These are phyloP conservation scores for Sphaeramia orbicularis DNA, from an alignment of 2,797 vertebrate genomes.

Conservation along the genomic window DNA sequence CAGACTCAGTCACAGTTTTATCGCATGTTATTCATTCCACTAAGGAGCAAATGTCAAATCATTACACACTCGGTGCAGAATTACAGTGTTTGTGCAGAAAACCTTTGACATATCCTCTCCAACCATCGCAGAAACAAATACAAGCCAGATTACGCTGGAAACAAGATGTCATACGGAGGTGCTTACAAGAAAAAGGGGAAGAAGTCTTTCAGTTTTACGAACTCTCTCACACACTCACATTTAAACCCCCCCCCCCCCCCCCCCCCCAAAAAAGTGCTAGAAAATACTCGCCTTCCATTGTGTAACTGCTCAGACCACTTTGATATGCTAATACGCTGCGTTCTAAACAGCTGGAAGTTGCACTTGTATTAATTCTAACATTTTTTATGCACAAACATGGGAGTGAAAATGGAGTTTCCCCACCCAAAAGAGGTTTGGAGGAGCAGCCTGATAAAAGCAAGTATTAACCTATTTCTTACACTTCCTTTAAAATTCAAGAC, in stretches of 20 bases:
- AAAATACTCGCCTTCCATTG: conserved; percentile 90
- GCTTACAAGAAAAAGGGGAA: conserved; percentile 83
- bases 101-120: conserved; percentile 16
- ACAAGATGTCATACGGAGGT: conserved; percentile 58
- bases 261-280: conserved; percentile 85
- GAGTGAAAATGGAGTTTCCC: conserved; percentile 85
- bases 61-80: conserved; percentile 12
- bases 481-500: conserved; percentile 62
- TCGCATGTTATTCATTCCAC: accelerated
- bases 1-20: too few species aligned
- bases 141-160: conserved; percentile 58
- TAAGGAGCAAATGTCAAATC: neutral
- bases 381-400: conserved; percentile 86
- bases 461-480: conserved; percentile 77
- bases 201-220: conserved; percentile 85
- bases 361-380: conserved; percentile 93
- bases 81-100: conserved; percentile 17
- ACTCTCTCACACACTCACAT: conserved; percentile 87
- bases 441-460: conserved; percentile 81
- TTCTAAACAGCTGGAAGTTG: conserved; percentile 95
- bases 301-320: conserved; percentile 90
- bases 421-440: conserved; percentile 78
- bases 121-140: conserved; percentile 45
- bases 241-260: conserved; percentile 80
- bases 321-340: conserved; percentile 94